Evolutionary conservation across 1,140 invertebrate genomes (phyloP).

Genomic region (Hetaerina americana): DNA sequence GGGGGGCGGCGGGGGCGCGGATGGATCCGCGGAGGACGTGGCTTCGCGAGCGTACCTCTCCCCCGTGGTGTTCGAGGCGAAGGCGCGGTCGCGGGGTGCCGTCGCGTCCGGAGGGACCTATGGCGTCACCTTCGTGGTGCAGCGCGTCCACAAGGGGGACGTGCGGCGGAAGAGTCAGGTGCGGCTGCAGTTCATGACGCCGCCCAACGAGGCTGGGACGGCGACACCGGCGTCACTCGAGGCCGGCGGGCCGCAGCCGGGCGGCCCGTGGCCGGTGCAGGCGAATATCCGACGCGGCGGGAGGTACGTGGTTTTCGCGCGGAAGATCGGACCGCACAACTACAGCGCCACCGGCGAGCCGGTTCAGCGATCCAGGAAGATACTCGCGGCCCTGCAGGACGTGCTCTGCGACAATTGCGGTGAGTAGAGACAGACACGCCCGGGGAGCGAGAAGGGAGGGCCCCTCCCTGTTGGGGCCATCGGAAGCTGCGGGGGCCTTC

Average conservation of each 20-base stretch:
- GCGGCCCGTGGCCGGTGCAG: slow-evolving; percentile 32
- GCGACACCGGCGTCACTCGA: slow-evolving; percentile 12
- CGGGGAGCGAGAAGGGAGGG: no score
- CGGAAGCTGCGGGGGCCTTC: no score
- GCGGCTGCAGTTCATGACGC: slow-evolving; percentile 33
- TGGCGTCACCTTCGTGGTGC: slow-evolving; percentile 50
- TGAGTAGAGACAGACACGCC: slow-evolving; percentile 35
- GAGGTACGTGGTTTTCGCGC: slow-evolving; percentile 50
- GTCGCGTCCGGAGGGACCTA: slow-evolving; percentile 38
- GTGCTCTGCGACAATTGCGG: slow-evolving; percentile 45
- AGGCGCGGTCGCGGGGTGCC: slow-evolving; percentile 44
- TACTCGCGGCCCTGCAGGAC: slow-evolving; percentile 35
- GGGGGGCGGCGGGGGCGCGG: slow-evolving; percentile 34
- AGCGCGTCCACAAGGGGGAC: slow-evolving; percentile 43
- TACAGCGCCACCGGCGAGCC: slow-evolving; percentile 48
- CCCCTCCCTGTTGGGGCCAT: no score
- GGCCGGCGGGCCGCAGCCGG: slow-evolving; percentile 18
- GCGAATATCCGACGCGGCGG: slow-evolving; percentile 46
- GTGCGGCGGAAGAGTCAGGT: slow-evolving; percentile 35
- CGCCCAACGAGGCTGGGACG: slow-evolving; percentile 19
- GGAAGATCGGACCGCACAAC: slow-evolving; percentile 47
- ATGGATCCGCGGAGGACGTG: slow-evolving; percentile 36
- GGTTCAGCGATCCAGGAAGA: slow-evolving; percentile 36
- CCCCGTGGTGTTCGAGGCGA: slow-evolving; percentile 48
- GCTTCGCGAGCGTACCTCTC: slow-evolving; percentile 44